Conservation (phyloP, 2,888 invertebrate species). For the Willowsia nigromaculata region DNA sequence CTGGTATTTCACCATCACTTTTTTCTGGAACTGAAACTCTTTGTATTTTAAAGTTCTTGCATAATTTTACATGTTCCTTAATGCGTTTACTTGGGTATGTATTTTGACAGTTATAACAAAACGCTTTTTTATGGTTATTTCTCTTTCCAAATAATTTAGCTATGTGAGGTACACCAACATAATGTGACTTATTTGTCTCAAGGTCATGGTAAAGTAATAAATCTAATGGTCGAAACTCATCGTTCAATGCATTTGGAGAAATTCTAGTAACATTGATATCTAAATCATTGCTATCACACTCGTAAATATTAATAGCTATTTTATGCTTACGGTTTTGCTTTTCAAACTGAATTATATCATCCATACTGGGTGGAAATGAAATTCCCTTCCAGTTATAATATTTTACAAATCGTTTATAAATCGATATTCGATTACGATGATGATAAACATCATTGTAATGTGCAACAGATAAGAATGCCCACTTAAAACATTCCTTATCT, state of each 20-base stretch:
- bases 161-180: constrained; percentile 23
- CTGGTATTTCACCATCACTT: not conserved
- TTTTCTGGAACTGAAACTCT: not conserved
- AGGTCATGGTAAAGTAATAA: constrained; percentile 4
- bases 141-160: constrained; percentile 13
- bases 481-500: constrained; percentile 41
- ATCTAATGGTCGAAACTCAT: not conserved
- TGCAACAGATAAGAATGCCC: constrained; percentile 30
- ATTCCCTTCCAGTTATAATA: constrained; percentile 34
- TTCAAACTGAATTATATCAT: constrained; percentile 28
- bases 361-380: not conserved
- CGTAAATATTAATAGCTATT: constrained; percentile 48
- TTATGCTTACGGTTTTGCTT: not conserved
- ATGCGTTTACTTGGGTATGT: not conserved
- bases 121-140: constrained; percentile 13
- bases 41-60: constrained; percentile 24
- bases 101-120: constrained; percentile 39
- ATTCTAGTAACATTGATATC: constrained; percentile 23
- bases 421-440: not conserved
- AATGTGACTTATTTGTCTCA: not conserved
- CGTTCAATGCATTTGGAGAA: not conserved
- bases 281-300: too few relatives aligned
- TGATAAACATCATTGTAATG: constrained; percentile 39
- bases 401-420: constrained; percentile 13
- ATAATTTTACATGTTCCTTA: not conserved